phyloP scores from a whole-genome alignment of 92 coral and sea anemone species.

The Muricea muricata region DNA sequence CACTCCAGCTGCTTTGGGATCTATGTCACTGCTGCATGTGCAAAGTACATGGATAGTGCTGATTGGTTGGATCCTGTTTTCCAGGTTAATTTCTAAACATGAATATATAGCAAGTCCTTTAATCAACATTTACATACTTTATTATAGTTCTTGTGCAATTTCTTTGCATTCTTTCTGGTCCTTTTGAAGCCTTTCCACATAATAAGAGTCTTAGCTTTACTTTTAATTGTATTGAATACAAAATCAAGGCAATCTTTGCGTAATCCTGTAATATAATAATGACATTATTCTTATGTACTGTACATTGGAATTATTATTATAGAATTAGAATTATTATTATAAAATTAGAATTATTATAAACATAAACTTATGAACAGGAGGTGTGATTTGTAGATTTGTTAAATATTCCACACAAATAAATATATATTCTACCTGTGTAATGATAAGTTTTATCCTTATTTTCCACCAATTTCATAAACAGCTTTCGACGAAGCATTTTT shows the following conservation, averaged over 20 bases:
- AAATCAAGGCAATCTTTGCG: slow-evolving; percentile 16
- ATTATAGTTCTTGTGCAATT: neutral
- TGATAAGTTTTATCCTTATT: slow-evolving; percentile 19
- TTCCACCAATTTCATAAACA: slow-evolving; percentile 9
- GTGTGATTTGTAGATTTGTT: no score
- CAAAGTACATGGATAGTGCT: no score
- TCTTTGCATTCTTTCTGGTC: neutral
- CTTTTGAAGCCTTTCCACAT: slow-evolving; percentile 27
- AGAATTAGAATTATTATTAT: no score
- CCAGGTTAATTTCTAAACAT: neutral
- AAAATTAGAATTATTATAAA: no score
- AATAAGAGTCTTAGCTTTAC: slow-evolving; percentile 4
- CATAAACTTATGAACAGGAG: no score
- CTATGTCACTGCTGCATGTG: no score
- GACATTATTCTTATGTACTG: no score
- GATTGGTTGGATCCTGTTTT: no score
- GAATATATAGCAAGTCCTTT: neutral
- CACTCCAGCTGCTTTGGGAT: no score
- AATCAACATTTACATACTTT: neutral
- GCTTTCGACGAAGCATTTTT: slow-evolving; percentile 3
- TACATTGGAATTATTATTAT: no score
- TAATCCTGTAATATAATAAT: neutral
- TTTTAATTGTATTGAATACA: neutral
- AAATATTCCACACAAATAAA: neutral
- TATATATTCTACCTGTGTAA: slow-evolving; percentile 7